These are phyloP conservation scores for Centruroides sculpturatus DNA, from an alignment of 1,140 invertebrate genomes.

Conservation along the genomic window DNA sequence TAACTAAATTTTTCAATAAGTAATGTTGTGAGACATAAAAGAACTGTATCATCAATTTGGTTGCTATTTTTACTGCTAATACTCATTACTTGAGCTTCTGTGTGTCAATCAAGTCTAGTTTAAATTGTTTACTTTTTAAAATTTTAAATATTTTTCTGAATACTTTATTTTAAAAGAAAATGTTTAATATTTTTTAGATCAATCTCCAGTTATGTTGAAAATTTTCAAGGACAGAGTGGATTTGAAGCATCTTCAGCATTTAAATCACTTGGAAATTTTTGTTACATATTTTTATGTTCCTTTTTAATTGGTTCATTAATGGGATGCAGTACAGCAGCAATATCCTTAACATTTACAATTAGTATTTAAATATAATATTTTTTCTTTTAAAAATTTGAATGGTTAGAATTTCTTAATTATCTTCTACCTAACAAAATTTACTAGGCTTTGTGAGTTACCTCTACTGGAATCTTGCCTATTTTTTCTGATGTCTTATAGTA, in stretches of 20 bases:
- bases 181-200: conserved; percentile 39
- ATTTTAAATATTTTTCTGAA: too few species aligned
- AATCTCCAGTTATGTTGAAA: conserved; percentile 77
- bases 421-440: conserved; percentile 81
- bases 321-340: conserved; percentile 81
- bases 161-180: too few species aligned
- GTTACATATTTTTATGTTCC: conserved; percentile 80
- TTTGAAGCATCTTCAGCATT: conserved; percentile 63
- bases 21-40: too few species aligned
- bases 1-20: too few species aligned
- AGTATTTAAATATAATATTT: too few species aligned
- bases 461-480: conserved; percentile 91
- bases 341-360: conserved; percentile 41
- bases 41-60: too few species aligned
- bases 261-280: conserved; percentile 74
- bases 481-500: conserved; percentile 94
- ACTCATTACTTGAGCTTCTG: too few species aligned
- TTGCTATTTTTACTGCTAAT: too few species aligned
- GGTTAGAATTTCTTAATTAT: too few species aligned
- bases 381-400: too few species aligned
- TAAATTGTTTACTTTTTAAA: too few species aligned
- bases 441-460: conserved; percentile 82
- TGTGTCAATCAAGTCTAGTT: too few species aligned
- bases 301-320: conserved; percentile 78
- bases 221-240: conserved; percentile 43